phyloP scores from a whole-genome alignment of 2,797 vertebrate genomes.

The Poliocrania exsul region DNA sequence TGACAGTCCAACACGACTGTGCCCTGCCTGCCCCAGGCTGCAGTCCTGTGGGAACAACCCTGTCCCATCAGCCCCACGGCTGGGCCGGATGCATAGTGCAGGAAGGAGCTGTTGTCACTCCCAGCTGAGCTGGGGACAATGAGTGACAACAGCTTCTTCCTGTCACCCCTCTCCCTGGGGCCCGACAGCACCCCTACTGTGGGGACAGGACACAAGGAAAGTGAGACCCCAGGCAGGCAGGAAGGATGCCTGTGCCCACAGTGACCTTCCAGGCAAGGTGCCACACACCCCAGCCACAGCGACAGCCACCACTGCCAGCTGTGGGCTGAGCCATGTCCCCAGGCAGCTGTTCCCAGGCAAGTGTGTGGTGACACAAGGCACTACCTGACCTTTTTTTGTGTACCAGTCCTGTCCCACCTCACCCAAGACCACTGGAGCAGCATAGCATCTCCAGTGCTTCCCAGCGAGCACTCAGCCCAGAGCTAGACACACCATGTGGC shows the following conservation, averaged over 20 bases:
- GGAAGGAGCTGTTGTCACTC: slow-evolving; percentile 48
- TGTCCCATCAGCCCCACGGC: rapidly evolving
- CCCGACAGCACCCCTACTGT: not conserved
- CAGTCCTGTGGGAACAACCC: not conserved
- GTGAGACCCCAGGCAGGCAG: not conserved
- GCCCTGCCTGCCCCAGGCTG: not conserved
- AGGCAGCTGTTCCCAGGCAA: not conserved
- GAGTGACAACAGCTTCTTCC: slow-evolving; percentile 47
- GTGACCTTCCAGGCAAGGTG: not conserved
- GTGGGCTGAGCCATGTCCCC: not conserved
- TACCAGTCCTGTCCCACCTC: not conserved
- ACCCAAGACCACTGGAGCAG: not conserved
- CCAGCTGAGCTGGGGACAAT: slow-evolving; percentile 39
- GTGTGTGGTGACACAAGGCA: not conserved
- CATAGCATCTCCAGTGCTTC: not conserved
- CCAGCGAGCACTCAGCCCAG: not conserved
- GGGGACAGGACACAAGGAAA: not conserved
- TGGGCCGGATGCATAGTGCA: not conserved
- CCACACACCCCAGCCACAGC: not conserved
- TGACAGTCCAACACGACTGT: not conserved
- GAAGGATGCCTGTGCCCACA: not conserved
- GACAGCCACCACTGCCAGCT: not conserved
- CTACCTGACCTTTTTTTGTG: rapidly evolving
- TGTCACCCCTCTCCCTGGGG: not conserved
- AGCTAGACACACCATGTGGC: not conserved